Base-by-base conservation (phyloP, 2,888 invertebrate genomes). In the Habroteleia sp. region DNA sequence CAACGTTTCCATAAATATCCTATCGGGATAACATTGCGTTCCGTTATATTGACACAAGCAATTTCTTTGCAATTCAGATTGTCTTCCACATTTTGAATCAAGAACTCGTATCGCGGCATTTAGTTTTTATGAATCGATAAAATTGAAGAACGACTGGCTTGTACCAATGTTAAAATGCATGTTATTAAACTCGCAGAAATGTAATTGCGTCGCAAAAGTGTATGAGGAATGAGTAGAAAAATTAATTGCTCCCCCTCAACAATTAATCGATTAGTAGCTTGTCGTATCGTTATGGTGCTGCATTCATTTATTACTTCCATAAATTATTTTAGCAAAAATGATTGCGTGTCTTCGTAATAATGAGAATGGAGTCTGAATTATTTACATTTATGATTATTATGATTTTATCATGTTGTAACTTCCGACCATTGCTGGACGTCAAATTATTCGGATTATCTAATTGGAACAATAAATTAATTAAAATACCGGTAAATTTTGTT, bases 301-400 rank as follows among this genome's bases (percentile, higher is more conserved):
- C 44, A 44, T 52, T 65, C 44, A 46, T 65, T 65, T 54, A 54
- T 65, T 54, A 65, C 65, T 10, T 5, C 29, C 54, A 65, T 65
- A 44, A 65, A 65, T 65, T 54, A 44, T 44, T 35, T 16, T 7
- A n/a, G 27, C 5, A 13, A 52, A 65, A 65, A 35, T 54, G 8
- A 54, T 52, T 27, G 25, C 23, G 10, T 14, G 16, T 41, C 29
- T 35, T 11, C 10, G 14, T 13, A 27, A 35, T 14, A 44, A n/a
- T 6, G 25, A 50, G 11, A 23, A 4, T 20, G 4, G 20, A 20
- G 2, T 3, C 20, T 20, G 20, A 20, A 20, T 3, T 37, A 25
- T 37, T 52, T 13, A 31, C 23, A n/a, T 1, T 13, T 3, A 6
- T 8, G 14, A 13, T 6, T 13, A 14, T 27, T 44, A 16, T 14